These are phyloP conservation scores for Silurus meridionalis DNA, from an alignment of 2,113 vertebrate genomes.

Conservation along the genomic window DNA sequence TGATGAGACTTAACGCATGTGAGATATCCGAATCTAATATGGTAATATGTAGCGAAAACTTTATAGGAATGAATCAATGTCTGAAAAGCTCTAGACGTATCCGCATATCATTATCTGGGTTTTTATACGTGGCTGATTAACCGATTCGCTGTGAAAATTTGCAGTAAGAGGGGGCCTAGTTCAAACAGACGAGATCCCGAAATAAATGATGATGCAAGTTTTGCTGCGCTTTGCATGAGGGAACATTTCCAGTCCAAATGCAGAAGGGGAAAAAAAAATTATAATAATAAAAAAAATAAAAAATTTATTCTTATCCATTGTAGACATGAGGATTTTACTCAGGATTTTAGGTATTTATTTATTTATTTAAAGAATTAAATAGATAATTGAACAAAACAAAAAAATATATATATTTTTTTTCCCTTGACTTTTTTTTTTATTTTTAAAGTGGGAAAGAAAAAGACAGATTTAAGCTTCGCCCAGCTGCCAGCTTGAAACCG, in stretches of 20 bases:
- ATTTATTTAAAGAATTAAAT: no score
- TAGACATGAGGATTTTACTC: no score
- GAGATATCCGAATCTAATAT: not conserved
- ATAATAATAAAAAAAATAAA: no score
- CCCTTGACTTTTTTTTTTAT: no score
- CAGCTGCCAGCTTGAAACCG: not conserved
- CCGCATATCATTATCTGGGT: not conserved
- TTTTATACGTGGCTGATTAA: not conserved
- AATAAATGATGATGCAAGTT: not conserved
- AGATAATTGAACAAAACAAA: not conserved
- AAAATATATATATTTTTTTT: not conserved
- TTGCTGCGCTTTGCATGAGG: no score
- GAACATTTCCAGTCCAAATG: not conserved
- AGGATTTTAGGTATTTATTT: no score
- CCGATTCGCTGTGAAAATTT: not conserved
- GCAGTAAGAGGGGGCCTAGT: not conserved
- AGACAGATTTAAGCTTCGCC: not conserved
- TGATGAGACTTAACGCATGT: not conserved
- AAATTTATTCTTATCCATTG: no score
- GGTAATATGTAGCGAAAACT: not conserved
- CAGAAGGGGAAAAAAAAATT: no score
- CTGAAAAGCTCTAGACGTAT: not conserved
- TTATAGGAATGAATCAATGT: not conserved
- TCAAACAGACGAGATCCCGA: not conserved
- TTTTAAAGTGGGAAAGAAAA: not conserved